Evolutionary conservation across 2,888 invertebrate genomes (phyloP).

Genomic region (Micropterix aruncella): DNA sequence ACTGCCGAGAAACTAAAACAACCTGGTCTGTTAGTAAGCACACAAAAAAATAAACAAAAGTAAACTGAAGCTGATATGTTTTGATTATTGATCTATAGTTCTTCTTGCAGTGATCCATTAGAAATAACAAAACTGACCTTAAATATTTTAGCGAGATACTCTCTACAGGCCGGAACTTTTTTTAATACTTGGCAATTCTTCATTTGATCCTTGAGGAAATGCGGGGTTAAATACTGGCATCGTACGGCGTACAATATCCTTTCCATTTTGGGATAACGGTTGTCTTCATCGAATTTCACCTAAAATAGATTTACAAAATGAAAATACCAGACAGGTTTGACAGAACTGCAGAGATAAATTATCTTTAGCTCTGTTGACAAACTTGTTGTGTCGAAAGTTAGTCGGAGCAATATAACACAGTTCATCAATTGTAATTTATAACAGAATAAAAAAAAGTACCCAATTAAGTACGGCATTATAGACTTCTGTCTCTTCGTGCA

Average conservation of each 20-base stretch:
- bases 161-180: constrained; percentile 78
- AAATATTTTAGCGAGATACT: constrained; percentile 81
- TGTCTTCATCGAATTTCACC: constrained; percentile 72
- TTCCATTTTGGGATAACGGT: constrained; percentile 73
- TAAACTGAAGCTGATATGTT: no score
- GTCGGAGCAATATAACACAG: no score
- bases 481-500: constrained; percentile 83
- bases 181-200: constrained; percentile 77
- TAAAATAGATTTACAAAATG: constrained; percentile 16
- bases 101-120: neutral
- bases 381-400: neutral
- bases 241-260: constrained; percentile 78
- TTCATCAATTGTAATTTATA: neutral
- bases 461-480: constrained; percentile 86
- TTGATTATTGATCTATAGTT: neutral
- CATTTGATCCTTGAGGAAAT: constrained; percentile 83
- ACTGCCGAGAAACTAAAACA: no score
- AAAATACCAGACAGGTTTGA: no score
- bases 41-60: no score
- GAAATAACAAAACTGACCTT: constrained; percentile 39
- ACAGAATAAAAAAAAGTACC: constrained; percentile 32
- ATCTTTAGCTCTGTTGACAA: no score
- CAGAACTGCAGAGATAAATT: no score
- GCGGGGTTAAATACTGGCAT: constrained; percentile 84
- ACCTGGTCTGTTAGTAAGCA: no score